Percentiles rank a stretch among this genome's conserved stretches.
These are phyloP conservation scores for Drosophila kuntzei DNA, from an alignment of 2,888 invertebrate genomes.

Conservation along the genomic window DNA sequence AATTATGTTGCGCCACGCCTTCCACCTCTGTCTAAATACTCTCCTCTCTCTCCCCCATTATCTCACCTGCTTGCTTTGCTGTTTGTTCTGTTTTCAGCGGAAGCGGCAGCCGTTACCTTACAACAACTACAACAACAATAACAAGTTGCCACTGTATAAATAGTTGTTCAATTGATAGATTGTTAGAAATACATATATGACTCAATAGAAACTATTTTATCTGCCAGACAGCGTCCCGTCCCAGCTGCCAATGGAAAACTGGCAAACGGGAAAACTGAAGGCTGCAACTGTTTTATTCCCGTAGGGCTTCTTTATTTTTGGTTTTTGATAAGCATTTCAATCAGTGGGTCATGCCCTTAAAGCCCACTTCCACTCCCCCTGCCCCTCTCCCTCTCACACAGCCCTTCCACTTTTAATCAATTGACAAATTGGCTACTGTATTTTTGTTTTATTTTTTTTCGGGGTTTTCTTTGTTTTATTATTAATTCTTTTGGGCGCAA, in stretches of 20 bases:
- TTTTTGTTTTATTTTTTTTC: neutral
- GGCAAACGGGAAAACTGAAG: slow-evolving; percentile 1
- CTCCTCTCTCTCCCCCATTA: neutral
- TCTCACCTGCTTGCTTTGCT: slow-evolving; percentile 37
- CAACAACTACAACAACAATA: slow-evolving; percentile 31
- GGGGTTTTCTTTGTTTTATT: neutral
- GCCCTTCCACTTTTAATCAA: slow-evolving; percentile 6
- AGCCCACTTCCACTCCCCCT: neutral
- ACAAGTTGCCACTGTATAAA: slow-evolving; percentile 67
- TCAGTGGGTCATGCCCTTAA: slow-evolving; percentile 8
- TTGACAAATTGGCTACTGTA: slow-evolving; percentile 58
- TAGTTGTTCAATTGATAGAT: slow-evolving; percentile 57
- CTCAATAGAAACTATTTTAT: slow-evolving; percentile 30
- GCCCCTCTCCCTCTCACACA: neutral
- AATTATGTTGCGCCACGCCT: slow-evolving; percentile 59
- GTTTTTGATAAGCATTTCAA: slow-evolving; percentile 32
- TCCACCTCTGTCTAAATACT: neutral
- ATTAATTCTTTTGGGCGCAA: slow-evolving; percentile 20
- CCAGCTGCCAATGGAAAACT: slow-evolving; percentile 28
- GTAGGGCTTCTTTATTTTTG: neutral
- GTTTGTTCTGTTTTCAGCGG: slow-evolving; percentile 56
- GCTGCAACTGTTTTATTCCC: neutral
- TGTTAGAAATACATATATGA: slow-evolving; percentile 26
- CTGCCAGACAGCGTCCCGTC: slow-evolving; percentile 48
- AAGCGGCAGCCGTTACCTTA: slow-evolving; percentile 66